Percentiles rank a stretch among this genome's conserved stretches.
Evolutionary conservation across 2,797 vertebrate species (phyloP).

Genomic region (Eidolon dupreanum): DNA sequence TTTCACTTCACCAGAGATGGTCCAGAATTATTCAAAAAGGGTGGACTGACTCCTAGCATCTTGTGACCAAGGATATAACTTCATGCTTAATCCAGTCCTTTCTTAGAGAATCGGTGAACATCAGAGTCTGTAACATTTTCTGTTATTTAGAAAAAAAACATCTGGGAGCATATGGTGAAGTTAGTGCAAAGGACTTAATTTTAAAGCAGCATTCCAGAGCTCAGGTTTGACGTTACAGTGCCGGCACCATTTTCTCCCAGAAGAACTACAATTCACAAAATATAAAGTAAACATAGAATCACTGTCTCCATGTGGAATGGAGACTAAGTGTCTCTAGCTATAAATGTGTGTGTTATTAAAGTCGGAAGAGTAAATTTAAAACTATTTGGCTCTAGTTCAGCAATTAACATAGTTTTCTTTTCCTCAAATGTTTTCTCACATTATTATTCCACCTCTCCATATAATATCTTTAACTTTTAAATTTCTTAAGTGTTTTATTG

Average conservation of each 20-base stretch:
- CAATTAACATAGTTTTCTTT: not conserved
- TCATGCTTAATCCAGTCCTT: conserved; percentile 2
- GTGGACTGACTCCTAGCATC: not conserved
- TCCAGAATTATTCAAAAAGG: not conserved
- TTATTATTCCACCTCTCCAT: not conserved
- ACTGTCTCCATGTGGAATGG: not conserved
- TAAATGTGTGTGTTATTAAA: conserved; percentile 16
- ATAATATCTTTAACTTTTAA: not conserved
- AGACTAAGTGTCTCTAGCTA: conserved; percentile 15
- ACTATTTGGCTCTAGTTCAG: not conserved
- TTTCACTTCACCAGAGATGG: not conserved
- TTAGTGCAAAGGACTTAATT: conserved; percentile 59
- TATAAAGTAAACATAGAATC: not conserved
- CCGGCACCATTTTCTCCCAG: conserved; percentile 18
- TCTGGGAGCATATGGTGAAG: conserved; percentile 41
- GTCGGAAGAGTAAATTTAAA: conserved; percentile 27
- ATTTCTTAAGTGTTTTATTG: conserved; percentile 25
- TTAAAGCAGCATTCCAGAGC: conserved; percentile 54
- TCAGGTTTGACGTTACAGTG: conserved; percentile 37
- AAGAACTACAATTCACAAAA: conserved; percentile 7
- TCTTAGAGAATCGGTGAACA: not conserved
- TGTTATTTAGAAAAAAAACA: conserved; percentile 32
- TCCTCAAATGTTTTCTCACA: not conserved
- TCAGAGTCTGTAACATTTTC: conserved; percentile 36
- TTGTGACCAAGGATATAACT: not conserved